Evolutionary conservation across 1,140 invertebrate species (phyloP).

Genomic region (Drosophila nasuta): DNA sequence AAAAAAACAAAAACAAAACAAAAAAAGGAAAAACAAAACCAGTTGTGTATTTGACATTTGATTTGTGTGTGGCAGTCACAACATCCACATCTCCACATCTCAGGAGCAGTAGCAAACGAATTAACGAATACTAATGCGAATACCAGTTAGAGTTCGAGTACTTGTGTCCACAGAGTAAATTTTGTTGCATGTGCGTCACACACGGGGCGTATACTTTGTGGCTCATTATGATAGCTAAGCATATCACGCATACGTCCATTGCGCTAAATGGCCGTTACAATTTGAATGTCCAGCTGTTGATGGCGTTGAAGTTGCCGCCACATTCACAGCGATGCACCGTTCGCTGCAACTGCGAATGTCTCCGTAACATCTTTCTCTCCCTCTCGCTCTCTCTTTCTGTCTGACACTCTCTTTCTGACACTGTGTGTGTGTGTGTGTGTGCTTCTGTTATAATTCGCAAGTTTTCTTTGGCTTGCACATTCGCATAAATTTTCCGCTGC

Average conservation of each 20-base stretch:
- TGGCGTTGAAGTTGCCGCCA: slow-evolving; percentile 36
- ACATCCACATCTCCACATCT: not conserved
- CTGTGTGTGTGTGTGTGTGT: slow-evolving; percentile 1
- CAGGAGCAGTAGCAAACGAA: no score
- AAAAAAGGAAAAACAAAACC: slow-evolving; percentile 37
- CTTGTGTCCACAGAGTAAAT: no score
- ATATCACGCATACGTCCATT: slow-evolving; percentile 72
- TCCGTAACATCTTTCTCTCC: slow-evolving; percentile 27
- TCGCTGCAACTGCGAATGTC: slow-evolving; percentile 61
- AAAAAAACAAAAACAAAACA: no score
- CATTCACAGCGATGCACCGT: slow-evolving; percentile 4
- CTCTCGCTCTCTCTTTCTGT: not conserved
- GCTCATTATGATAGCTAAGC: slow-evolving; percentile 50
- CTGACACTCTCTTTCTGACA: slow-evolving; percentile 2
- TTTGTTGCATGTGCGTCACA: slow-evolving; percentile 15
- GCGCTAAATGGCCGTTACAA: slow-evolving; percentile 71
- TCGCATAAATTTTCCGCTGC: slow-evolving; percentile 83
- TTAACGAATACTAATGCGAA: no score
- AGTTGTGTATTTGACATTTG: slow-evolving; percentile 55
- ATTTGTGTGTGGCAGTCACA: slow-evolving; percentile 27
- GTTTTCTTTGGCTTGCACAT: slow-evolving; percentile 54
- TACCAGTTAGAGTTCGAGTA: not conserved
- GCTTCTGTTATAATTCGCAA: slow-evolving; percentile 31
- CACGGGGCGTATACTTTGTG: slow-evolving; percentile 37
- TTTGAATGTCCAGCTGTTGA: slow-evolving; percentile 53